phyloP scores from a whole-genome alignment of 64 coral and sea anemone genomes.

The Anthopleura sola region DNA sequence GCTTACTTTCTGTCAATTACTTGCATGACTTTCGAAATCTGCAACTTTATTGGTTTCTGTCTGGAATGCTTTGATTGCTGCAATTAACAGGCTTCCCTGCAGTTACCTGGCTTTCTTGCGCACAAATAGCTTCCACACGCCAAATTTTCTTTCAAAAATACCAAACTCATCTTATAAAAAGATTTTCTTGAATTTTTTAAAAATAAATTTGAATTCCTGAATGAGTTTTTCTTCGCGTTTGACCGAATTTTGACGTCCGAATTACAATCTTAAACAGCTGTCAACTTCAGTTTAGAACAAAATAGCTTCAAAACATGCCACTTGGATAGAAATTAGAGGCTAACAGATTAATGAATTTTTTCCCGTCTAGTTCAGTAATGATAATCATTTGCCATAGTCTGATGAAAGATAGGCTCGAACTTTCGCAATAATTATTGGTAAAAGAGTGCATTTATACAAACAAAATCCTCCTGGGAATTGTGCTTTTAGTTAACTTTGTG shows the following conservation, averaged over 20 bases:
- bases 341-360: constrained; percentile 13
- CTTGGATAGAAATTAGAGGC: background rate
- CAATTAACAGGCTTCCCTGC: background rate
- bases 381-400: background rate
- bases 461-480: background rate
- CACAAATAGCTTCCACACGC: background rate
- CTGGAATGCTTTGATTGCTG: constrained; percentile 4
- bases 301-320: background rate
- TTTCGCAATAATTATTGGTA: background rate
- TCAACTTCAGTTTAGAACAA: constrained; percentile 4
- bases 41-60: background rate
- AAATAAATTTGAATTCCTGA: background rate
- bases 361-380: background rate
- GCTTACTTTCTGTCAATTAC: background rate
- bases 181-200: background rate
- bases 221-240: background rate
- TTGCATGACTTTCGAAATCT: background rate
- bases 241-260: background rate
- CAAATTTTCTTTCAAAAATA: background rate
- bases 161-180: background rate
- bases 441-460: background rate
- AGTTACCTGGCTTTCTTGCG: background rate
- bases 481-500: background rate
- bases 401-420: background rate
- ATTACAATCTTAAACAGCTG: background rate